A percentile compares a stretch with the other conserved stretches of the same genome.
phyloP scores from a whole-genome alignment of 2,113 vertebrate species.

The Bostrychus sinensis region DNA sequence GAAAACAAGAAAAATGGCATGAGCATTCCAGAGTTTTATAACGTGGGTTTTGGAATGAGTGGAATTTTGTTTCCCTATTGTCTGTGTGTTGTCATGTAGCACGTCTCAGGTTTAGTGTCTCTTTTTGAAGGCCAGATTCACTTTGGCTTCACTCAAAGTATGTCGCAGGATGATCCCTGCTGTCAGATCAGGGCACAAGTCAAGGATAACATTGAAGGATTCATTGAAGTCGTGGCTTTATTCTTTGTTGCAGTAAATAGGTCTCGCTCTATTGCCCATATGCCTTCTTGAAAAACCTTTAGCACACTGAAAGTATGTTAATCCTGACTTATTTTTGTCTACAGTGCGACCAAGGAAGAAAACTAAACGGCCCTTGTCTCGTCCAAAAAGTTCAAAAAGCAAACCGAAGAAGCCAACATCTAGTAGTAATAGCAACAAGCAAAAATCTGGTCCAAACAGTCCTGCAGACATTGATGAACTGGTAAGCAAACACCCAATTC shows the following conservation, averaged over 20 bases:
- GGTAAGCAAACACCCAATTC: constrained; percentile 79
- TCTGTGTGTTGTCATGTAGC: constrained; percentile 48
- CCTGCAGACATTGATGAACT: constrained; percentile 92
- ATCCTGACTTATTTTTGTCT: constrained; percentile 37
- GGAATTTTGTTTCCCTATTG: constrained; percentile 60
- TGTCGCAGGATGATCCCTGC: constrained; percentile 69
- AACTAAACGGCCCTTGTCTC: constrained; percentile 73
- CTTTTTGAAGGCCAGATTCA: constrained; percentile 58
- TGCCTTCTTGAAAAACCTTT: background rate
- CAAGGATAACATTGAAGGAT: constrained; percentile 12
- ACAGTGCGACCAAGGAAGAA: constrained; percentile 92
- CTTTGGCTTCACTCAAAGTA: constrained; percentile 58
- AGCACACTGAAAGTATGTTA: background rate
- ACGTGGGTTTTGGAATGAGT: constrained; percentile 42
- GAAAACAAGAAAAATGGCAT: background rate
- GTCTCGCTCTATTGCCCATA: background rate
- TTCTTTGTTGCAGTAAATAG: background rate
- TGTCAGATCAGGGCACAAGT: constrained; percentile 39
- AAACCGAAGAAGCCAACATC: constrained; percentile 81
- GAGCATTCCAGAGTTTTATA: background rate
- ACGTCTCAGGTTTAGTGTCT: constrained; percentile 29
- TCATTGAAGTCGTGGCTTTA: background rate
- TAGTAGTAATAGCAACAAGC: constrained; percentile 70
- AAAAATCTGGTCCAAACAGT: constrained; percentile 76
- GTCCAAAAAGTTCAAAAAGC: constrained; percentile 76